Base-by-base conservation (phyloP, 2,113 vertebrate species). In the Gadus chalcogrammus region DNA sequence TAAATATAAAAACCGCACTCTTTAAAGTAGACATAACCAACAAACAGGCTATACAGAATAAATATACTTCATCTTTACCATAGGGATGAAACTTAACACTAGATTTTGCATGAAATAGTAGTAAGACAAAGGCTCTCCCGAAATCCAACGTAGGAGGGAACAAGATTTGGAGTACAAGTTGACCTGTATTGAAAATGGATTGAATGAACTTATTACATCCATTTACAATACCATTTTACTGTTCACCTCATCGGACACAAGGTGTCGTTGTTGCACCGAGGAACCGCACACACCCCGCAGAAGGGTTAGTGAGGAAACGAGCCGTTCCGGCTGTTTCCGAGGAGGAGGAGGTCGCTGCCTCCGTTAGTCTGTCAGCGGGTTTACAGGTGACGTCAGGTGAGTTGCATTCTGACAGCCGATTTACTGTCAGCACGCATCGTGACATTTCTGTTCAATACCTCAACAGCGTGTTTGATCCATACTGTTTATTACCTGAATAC, bases 311-410 rank as follows among this genome's bases (percentile, higher is more conserved):
- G 16, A 52, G n/a, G 64, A 15, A 53, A n/a, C 1, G 12, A 52
- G 3, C 5, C 31, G 13, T 65, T 69, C 69, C 63, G 79, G 68
- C 82, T 35, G 88, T 88, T 81, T 81, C 86, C 85, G 84, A 79
- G 84, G 86, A 86, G 76, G 86, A 20, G 24, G 24, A 24, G 24
- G 24, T 24, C 24, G 24, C n/a, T n/a, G n/a, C 84, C 74, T n/a
- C 20, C 24, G 38, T 72, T 70, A 69, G 59, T 53, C 55, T 60
- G 28, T 52, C 15, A 60, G 55, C 55, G 64, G 61, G 31, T 64
- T 64, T 52, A 70, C 64, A 69, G 52, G 22, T 59, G 67, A 69
- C 56, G 56, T 61, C 35, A 18, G 81, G 79, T 83, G 70, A 84
- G 82, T 55, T 6, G 18, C 63, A 58, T 15, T 27, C 16, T 16